Evolutionary conservation across 2,113 vertebrate genomes (phyloP).

Genomic region (Indicator maculatus): DNA sequence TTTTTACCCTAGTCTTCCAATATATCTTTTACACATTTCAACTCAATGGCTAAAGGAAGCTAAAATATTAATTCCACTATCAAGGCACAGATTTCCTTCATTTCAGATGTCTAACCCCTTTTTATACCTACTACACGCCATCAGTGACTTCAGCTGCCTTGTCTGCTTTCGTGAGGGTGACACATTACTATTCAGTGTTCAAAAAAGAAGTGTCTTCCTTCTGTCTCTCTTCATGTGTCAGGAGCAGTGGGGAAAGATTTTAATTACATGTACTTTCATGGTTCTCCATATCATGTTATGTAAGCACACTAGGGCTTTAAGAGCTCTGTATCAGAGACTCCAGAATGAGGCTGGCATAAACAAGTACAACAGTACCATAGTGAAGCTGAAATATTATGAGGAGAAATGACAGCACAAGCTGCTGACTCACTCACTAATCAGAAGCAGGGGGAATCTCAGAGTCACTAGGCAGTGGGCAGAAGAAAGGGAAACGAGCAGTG

Average conservation of each 20-base stretch:
- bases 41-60: background rate
- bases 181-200: background rate
- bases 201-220: background rate
- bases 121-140: background rate
- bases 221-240: background rate
- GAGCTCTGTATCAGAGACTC: conserved; percentile 32
- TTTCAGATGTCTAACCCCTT: background rate
- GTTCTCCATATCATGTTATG: conserved; percentile 18
- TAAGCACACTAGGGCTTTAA: conserved; percentile 49
- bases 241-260: background rate
- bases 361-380: background rate
- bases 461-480: background rate
- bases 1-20: background rate
- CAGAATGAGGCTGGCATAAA: background rate
- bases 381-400: background rate
- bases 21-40: background rate
- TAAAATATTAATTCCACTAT: background rate
- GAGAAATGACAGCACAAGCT: background rate
- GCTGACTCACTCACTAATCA: conserved; percentile 44
- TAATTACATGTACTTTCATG: conserved; percentile 48
- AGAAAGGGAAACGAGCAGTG: background rate
- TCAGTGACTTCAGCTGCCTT: background rate
- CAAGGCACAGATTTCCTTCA: background rate
- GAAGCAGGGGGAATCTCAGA: background rate
- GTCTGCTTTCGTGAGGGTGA: background rate